Evolutionary conservation across 2,888 invertebrate genomes (phyloP), one percentile per base, ranked within the genome.

Genomic region (Julus scanicus): DNA sequence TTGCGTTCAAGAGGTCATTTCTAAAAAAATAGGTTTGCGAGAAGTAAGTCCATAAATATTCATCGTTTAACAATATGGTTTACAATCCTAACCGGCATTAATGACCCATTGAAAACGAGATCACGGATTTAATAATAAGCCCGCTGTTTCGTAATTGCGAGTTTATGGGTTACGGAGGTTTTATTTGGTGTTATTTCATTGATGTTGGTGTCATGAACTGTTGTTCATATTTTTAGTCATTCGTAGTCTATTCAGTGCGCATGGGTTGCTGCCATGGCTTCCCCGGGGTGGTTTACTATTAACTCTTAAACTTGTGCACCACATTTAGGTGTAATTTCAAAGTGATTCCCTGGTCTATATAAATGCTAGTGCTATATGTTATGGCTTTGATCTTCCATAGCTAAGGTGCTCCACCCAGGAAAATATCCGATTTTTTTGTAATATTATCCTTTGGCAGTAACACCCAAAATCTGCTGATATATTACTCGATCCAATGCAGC

Each of bases 201-300:
- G 80, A 80, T 80, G 29, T 20, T 37, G 80, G 37, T 80, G 80
- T 80, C 80, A 80, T 80, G 80, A 80, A 80, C 80, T 80, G 13
- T 37, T 80, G 80, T 80, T 37, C 80, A 37, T 37, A 13, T 80
- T 80, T 80, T 44, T 9, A 80, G 80, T 80, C 80, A 37, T 80
- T 9, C 29, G 80, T 80, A 80, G 80, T 37, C 37, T 37, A 80
- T 80, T 80, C 80, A 13, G 13, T 37, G 80, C 37, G 37, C 37
- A 80, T 6, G 71, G n/a, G 9, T 71, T 20, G n/a, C 63, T n/a
- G 63, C 63, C 4, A 63, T 2, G 15, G 53, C 5, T 71, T 17
- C 80, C 80, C 80, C 80, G 37, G 80, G 80, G 80, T 80, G 80
- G 80, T 80, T 9, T 80, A 37, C 80, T 80, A 80, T 80, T 80